Evolutionary conservation across 2,113 vertebrate genomes (phyloP).

Genomic region (Xyrauchen texanus): DNA sequence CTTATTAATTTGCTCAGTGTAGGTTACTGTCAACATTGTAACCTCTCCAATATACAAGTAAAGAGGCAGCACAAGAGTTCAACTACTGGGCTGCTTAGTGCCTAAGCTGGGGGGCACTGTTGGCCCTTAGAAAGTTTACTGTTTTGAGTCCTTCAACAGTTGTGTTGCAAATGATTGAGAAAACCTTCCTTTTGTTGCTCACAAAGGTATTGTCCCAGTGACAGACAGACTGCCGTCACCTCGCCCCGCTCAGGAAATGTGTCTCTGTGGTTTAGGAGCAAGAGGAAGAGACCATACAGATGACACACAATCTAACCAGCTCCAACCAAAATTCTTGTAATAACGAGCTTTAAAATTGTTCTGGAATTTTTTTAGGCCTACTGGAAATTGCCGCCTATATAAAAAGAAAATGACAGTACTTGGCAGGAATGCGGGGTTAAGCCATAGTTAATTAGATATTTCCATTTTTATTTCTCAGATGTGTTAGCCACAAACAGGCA

Average conservation of each 20-base stretch:
- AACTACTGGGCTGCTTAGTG: not conserved
- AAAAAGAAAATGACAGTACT: too few relatives aligned
- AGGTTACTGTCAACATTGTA: constrained; percentile 48
- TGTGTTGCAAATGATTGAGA: constrained; percentile 68
- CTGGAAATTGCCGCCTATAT: too few relatives aligned
- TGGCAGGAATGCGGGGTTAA: too few relatives aligned
- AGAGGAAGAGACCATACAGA: constrained; percentile 30
- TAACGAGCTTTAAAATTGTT: too few relatives aligned
- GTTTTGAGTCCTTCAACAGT: constrained; percentile 39
- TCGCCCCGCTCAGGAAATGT: constrained; percentile 66
- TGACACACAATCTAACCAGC: constrained; percentile 28
- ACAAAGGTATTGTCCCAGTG: constrained; percentile 62
- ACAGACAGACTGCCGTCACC: constrained; percentile 74
- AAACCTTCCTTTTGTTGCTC: constrained; percentile 70
- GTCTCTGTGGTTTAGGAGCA: constrained; percentile 57
- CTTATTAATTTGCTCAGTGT: not conserved
- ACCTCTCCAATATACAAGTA: constrained; percentile 40
- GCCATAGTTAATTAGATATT: too few relatives aligned
- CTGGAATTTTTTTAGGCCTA: too few relatives aligned
- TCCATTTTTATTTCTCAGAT: too few relatives aligned
- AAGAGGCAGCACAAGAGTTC: constrained; percentile 50
- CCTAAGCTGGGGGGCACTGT: constrained; percentile 40
- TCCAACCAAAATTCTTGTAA: not conserved
- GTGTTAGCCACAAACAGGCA: not conserved
- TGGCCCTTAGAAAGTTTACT: constrained; percentile 64